These are phyloP conservation scores for Macrobrachium rosenbergii DNA, from an alignment of 1,140 invertebrate genomes.

Conservation along the genomic window DNA sequence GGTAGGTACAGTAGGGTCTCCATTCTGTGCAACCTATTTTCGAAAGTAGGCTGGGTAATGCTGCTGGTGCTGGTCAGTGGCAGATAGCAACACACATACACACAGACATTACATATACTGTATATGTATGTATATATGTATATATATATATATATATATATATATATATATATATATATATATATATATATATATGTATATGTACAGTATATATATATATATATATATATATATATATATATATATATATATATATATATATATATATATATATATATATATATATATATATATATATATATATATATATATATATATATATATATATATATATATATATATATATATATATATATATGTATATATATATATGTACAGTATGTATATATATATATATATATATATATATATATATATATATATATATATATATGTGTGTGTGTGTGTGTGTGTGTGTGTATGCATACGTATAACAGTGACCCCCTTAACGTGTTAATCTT, in stretches of 20 bases:
- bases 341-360: neutral
- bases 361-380: no score
- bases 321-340: neutral
- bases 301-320: neutral
- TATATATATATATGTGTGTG: no score
- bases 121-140: neutral
- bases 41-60: no score
- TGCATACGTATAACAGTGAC: no score
- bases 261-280: constrained; percentile 22
- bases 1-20: no score
- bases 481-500: no score
- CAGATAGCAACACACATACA: no score
- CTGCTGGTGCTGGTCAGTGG: no score
- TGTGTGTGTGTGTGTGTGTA: no score
- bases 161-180: neutral
- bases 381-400: constrained; percentile 1
- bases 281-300: neutral
- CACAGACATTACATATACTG: neutral
- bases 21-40: no score
- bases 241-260: constrained; percentile 22
- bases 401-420: neutral
- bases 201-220: neutral
- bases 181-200: neutral
- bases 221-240: constrained; percentile 22
- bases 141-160: neutral